Evolutionary conservation across 2,888 invertebrate genomes (phyloP), one percentile per base, ranked within the genome.

Genomic region (Mythimna vitellina): DNA sequence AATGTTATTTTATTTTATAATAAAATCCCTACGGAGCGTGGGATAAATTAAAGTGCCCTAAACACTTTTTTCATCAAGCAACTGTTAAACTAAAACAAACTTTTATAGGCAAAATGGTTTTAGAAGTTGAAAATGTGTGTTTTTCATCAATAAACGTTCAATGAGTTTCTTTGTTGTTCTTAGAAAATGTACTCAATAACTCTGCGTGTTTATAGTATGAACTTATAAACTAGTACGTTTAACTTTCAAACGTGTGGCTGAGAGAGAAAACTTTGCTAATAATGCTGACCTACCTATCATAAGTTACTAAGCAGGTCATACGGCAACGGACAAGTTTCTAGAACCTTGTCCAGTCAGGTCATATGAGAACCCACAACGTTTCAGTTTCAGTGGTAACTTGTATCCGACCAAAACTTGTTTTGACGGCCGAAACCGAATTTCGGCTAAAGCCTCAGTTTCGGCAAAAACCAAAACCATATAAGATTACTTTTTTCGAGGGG

Each of bases 41-140:
- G 60, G 63, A 71, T 70, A 76, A 73, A 77, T 73, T 69, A 70
- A 70, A 73, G 58, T 69, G 58, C 58, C 70, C 63, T 71, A 70
- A 76, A 22, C 63, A 70, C 57, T 71, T 73, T 67, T 80, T 65
- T 17, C 66, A 35, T 65, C 64, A 70, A 63, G 46, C 32, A 65
- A 72, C 64, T 70, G 72, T 65, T 75, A 64, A 75, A 74, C 57
- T 71, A 75, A 64, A 22, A 56, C 49, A 54, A 70, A 61, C 51
- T 78, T 69, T 57, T 66, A 51, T 64, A 53, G 32, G 25, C 66
- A 61, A 14, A 64, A 63, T 35, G 56, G 51, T 57, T 80, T 67
- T 51, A 25, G 38, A 70, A 22, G 25, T 53, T 35, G 32, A 42
- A 51, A 69, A 29, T 46, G 22, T 35, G 51, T 76, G n/a, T 76